These are phyloP conservation scores for Epistrophe eligans DNA, from an alignment of 2,888 invertebrate genomes.

Conservation along the genomic window DNA sequence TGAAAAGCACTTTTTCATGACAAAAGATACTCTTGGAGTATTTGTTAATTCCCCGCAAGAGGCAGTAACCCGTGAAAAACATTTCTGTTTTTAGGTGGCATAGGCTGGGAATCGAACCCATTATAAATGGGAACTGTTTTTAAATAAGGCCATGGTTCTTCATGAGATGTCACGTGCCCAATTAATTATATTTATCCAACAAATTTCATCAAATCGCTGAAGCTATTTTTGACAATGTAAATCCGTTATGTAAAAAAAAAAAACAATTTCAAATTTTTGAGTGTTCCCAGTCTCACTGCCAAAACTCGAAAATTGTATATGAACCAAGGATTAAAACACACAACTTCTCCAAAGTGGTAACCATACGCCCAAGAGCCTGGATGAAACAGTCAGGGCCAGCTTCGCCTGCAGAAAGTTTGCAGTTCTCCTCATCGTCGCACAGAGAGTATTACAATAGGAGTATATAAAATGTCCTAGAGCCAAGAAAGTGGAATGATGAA, in stretches of 20 bases:
- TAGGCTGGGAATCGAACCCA: no score
- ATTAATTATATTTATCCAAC: background rate
- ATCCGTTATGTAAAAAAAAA: fast-evolving
- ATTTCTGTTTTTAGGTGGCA: no score
- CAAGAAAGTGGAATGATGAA: constrained; percentile 76
- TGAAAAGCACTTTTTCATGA: no score
- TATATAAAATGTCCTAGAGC: constrained; percentile 62
- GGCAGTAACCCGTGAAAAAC: no score
- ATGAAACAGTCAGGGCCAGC: constrained; percentile 27
- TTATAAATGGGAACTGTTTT: no score
- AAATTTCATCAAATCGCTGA: background rate
- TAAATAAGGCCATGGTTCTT: background rate
- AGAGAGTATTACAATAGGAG: constrained; percentile 71
- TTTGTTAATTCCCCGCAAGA: no score
- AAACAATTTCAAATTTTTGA: no score
- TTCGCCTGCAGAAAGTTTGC: constrained; percentile 59
- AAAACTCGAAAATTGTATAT: background rate
- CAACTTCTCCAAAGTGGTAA: background rate
- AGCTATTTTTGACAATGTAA: background rate
- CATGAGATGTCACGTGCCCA: background rate
- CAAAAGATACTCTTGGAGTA: no score
- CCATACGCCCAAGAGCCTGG: constrained; percentile 20
- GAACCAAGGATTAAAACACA: background rate
- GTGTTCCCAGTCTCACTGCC: no score
- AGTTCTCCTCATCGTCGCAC: constrained; percentile 54